Evolutionary conservation across 2,113 vertebrate species (phyloP), one percentile per base, ranked within the genome.

Genomic region (Cranoglanis bouderius): DNA sequence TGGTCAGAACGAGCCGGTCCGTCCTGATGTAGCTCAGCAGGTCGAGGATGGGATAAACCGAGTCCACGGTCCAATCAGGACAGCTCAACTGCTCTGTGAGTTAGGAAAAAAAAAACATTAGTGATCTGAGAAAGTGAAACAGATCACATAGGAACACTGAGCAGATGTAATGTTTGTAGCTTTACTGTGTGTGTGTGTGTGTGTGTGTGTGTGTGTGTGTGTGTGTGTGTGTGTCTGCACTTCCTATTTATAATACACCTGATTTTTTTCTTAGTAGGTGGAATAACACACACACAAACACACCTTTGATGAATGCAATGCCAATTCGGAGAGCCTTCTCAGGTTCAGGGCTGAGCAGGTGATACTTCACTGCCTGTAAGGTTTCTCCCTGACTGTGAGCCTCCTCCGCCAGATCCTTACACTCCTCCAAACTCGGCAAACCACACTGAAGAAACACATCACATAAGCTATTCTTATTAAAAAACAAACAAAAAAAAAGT

Each of bases 1-100:
- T 96, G 92, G 96, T 93, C 82, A 96, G 94, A 86, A 98, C 89
- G 87, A 99, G 95, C 80, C 94, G 95, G 87, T 99, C 97, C 4
- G 98, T 99, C 88, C 97, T 95, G 88, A 98, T 97, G 91, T 98
- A 99, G 90, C 97, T 98, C 85, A 99, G 92, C 88, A 99, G 96
- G 90, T 99, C 97, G 87, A 99, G 96, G 90, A 98, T 93, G 0
- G 97, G 96, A 74, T 94, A 95, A 65, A 99, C 89, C 8, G 93
- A 92, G 84, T 98, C 97, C 92, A 99, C 91, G 2, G 94, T 97
- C 98, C 98, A 99, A n/a, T 97, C 91, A 81, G 97, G 94, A 89
- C 91, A 94, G 91, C 92, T 93, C 61, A 99, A 95, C 93, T 96
- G 94, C 40, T 98, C 98, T 99, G 94, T 90, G 78, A 84, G 67